Conservation (phyloP, 2,888 invertebrate genomes). For the Rapana venosa region DNA sequence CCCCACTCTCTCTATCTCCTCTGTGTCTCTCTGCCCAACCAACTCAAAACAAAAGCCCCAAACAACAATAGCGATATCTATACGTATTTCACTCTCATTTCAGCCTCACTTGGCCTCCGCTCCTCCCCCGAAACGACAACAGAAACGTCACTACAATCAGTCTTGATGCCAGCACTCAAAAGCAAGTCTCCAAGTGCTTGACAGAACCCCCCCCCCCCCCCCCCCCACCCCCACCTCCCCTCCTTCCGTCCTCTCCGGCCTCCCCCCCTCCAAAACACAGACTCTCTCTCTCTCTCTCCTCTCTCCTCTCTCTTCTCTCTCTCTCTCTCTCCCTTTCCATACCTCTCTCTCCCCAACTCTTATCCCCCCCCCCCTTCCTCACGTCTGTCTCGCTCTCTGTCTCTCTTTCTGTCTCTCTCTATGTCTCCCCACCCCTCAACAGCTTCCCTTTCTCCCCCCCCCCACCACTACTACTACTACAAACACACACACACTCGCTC, state of each 20-base stretch:
- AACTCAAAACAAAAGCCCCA: too few relatives aligned
- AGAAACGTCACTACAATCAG: not conserved
- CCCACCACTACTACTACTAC: not conserved
- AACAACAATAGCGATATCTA: too few relatives aligned
- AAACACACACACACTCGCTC: not conserved
- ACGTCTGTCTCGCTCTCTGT: not conserved
- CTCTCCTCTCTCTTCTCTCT: not conserved
- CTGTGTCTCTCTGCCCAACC: not conserved
- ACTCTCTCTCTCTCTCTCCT: not conserved
- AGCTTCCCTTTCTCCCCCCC: too few relatives aligned
- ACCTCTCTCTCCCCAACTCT: not conserved
- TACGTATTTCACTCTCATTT: not conserved
- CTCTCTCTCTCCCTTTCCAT: not conserved
- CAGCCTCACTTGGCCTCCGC: not conserved
- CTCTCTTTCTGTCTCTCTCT: not conserved
- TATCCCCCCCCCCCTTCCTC: not conserved
- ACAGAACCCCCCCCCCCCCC: too few relatives aligned
- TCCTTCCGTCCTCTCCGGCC: too few relatives aligned
- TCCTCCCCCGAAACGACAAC: not conserved
- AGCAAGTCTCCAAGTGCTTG: too few relatives aligned
- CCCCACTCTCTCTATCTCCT: not conserved
- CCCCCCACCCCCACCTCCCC: too few relatives aligned
- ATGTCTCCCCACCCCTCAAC: too few relatives aligned
- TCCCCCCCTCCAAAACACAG: not conserved
- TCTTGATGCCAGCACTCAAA: too few relatives aligned